Conservation (phyloP, 2,797 vertebrate species). For the Ctenopoma multispine region DNA sequence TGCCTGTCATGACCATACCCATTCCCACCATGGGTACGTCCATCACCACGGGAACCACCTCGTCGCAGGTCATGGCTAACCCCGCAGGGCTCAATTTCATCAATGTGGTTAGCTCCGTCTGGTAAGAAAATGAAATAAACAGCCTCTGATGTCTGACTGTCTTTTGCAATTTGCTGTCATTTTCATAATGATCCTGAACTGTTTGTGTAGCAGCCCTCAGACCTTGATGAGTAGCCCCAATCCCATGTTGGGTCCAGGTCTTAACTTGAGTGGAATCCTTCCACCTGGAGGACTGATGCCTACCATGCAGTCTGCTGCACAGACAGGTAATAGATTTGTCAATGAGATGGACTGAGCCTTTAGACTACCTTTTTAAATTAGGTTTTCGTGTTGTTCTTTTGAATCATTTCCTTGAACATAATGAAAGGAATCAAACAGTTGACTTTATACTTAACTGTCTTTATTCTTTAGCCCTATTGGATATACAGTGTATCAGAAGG, state of each 20-base stretch:
- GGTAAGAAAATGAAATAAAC: constrained; percentile 79
- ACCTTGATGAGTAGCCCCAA: constrained; percentile 95
- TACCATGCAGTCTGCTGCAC: constrained; percentile 91
- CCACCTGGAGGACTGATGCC: constrained; percentile 93
- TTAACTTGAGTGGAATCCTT: constrained; percentile 94
- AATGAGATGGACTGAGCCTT: neutral
- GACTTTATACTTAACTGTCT: neutral
- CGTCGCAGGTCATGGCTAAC: constrained; percentile 94
- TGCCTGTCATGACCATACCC: constrained; percentile 97
- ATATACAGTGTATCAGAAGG: too few species aligned
- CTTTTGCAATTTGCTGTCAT: neutral
- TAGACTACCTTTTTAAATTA: neutral
- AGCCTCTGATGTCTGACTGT: neutral
- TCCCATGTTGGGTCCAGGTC: constrained; percentile 91
- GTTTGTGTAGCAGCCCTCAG: constrained; percentile 90
- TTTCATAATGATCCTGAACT: constrained; percentile 20
- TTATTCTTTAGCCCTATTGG: neutral
- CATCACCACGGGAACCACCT: constrained; percentile 91
- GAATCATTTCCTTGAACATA: neutral
- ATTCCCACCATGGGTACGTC: constrained; percentile 86
- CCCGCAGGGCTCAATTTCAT: constrained; percentile 95
- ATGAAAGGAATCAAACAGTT: neutral
- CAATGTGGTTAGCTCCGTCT: constrained; percentile 95
- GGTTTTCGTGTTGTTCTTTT: neutral
- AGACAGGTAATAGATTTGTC: constrained; percentile 85